A percentile compares a stretch with the other conserved stretches of the same genome.
Conservation (phyloP, 2,113 vertebrate genomes). For the Neofelis nebulosa region DNA sequence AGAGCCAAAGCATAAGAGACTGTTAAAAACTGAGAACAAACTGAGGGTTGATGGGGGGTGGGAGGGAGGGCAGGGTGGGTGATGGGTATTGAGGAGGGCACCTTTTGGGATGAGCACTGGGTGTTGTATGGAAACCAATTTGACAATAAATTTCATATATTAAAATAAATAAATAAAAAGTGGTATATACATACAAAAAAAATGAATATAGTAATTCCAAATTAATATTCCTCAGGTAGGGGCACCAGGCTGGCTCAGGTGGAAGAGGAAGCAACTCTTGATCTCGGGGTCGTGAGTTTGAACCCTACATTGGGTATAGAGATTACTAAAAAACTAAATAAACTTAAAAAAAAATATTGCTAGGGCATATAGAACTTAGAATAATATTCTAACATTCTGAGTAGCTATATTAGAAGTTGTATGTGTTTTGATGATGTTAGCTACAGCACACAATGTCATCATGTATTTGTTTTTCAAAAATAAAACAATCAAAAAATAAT, state of each 20-base stretch:
- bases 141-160: no score
- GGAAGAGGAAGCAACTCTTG: neutral
- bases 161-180: no score
- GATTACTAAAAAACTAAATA: neutral
- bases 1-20: no score
- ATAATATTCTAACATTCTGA: neutral
- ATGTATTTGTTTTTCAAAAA: conserved; percentile 73
- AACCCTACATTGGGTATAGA: neutral
- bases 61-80: no score
- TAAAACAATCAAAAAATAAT: conserved; percentile 76
- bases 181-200: no score
- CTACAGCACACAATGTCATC: neutral
- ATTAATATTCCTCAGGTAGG: neutral
- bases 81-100: no score
- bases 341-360: neutral
- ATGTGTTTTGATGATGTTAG: neutral
- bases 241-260: neutral
- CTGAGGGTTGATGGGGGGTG: no score
- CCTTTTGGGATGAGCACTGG: no score
- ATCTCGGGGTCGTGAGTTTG: neutral
- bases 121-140: no score
- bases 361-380: neutral
- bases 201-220: conserved; percentile 57
- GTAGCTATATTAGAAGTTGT: neutral
- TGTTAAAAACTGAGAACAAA: no score